A percentile compares a stretch with the other conserved stretches of the same genome.
Conservation (phyloP, 2,113 vertebrate species). For the Saccopteryx leptura region DNA sequence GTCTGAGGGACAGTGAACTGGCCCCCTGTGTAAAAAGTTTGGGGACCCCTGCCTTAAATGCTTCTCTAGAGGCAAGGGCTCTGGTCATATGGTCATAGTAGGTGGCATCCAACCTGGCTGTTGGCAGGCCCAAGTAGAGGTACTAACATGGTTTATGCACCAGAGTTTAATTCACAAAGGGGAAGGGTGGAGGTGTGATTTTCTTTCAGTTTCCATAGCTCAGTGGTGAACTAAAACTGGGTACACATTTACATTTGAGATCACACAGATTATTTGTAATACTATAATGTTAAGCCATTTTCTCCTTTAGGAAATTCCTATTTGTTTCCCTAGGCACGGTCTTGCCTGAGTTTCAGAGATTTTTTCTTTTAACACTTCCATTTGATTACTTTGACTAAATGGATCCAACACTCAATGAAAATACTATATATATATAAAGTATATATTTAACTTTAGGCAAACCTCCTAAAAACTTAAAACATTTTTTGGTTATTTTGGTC, state of each 20-base stretch:
- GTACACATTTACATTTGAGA: background rate
- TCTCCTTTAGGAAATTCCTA: background rate
- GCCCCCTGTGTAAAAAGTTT: too few species aligned
- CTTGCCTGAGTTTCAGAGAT: background rate
- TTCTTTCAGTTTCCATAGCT: background rate
- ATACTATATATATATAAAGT: background rate
- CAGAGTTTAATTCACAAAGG: background rate
- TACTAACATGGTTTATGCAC: background rate
- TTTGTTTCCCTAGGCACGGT: background rate
- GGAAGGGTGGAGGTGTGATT: background rate
- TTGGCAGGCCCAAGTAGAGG: background rate
- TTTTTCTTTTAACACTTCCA: background rate
- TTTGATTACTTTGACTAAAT: background rate
- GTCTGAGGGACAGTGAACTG: too few species aligned
- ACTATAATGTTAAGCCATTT: background rate
- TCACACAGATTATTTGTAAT: background rate
- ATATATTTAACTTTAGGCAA: background rate
- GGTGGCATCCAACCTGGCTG: background rate
- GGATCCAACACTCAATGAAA: background rate
- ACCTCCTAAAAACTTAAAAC: background rate
- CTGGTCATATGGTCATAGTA: background rate
- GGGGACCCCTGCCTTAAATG: too few species aligned
- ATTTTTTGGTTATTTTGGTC: background rate
- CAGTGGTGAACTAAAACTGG: constrained; percentile 11
- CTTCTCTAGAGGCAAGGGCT: background rate